Conservation (phyloP, 1,140 invertebrate genomes). For the Chrysomallon squamiferum region DNA sequence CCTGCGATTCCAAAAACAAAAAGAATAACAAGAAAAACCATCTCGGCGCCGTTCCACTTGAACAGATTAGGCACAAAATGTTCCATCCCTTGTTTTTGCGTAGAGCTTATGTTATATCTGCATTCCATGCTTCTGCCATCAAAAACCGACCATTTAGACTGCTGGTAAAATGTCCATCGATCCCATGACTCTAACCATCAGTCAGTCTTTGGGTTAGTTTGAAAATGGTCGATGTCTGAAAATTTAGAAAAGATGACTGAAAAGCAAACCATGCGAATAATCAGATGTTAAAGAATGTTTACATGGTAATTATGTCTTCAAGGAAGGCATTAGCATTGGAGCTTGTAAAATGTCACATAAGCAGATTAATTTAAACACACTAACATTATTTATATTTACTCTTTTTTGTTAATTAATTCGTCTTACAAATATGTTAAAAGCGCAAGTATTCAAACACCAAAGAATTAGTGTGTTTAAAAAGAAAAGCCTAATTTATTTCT, state of each 20-base stretch:
- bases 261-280: too few species aligned
- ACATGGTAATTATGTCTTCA: too few species aligned
- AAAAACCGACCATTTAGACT: background rate
- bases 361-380: too few species aligned
- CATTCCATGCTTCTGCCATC: background rate
- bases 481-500: too few species aligned
- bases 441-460: too few species aligned
- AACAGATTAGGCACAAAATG: slow-evolving; percentile 10
- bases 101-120: background rate
- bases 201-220: background rate
- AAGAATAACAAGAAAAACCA: slow-evolving; percentile 23
- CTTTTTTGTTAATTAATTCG: too few species aligned
- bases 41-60: slow-evolving; percentile 26
- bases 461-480: too few species aligned
- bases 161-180: background rate
- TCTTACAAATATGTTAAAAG: too few species aligned
- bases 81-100: background rate
- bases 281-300: too few species aligned
- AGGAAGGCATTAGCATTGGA: too few species aligned
- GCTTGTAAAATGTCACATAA: too few species aligned
- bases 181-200: background rate
- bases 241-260: background rate
- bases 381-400: too few species aligned
- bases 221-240: background rate
- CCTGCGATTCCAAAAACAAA: slow-evolving; percentile 24